phyloP scores from a whole-genome alignment of 2,797 vertebrate genomes.

The Decapterus maruadsi region DNA sequence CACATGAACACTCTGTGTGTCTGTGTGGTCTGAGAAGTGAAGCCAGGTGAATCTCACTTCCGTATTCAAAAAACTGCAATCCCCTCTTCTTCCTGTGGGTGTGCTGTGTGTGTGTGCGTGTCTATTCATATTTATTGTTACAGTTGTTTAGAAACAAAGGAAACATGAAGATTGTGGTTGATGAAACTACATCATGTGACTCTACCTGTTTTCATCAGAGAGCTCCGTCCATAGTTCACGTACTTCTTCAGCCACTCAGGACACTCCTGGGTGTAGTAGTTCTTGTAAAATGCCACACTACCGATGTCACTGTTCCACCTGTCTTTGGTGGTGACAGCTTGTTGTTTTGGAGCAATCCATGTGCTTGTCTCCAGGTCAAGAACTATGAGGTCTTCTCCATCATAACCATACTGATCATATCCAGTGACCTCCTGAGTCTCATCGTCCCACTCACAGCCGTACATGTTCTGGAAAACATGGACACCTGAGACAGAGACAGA shows the following conservation, averaged over 20 bases:
- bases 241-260: constrained; percentile 52
- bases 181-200: constrained; percentile 10
- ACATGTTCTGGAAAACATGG: neutral
- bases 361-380: neutral
- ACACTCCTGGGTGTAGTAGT: neutral
- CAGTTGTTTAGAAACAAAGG: neutral
- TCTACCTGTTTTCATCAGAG: constrained; percentile 67
- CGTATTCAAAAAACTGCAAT: no score
- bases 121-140: neutral
- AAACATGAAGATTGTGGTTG: neutral
- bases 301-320: constrained; percentile 27
- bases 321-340: constrained; percentile 13
- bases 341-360: neutral
- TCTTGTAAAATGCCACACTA: neutral
- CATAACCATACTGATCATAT: fast-evolving
- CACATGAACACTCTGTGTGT: no score
- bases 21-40: no score
- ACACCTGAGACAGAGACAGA: constrained; percentile 42
- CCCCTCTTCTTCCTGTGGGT: no score
- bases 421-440: fast-evolving
- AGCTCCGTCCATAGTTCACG: constrained; percentile 37
- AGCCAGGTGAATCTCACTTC: no score
- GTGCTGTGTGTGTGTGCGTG: no score
- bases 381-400: constrained; percentile 54
- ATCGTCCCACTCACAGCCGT: constrained; percentile 49